Evolutionary conservation across 2,797 vertebrate genomes (phyloP).

Genomic region (Semaprochilodus insignis): DNA sequence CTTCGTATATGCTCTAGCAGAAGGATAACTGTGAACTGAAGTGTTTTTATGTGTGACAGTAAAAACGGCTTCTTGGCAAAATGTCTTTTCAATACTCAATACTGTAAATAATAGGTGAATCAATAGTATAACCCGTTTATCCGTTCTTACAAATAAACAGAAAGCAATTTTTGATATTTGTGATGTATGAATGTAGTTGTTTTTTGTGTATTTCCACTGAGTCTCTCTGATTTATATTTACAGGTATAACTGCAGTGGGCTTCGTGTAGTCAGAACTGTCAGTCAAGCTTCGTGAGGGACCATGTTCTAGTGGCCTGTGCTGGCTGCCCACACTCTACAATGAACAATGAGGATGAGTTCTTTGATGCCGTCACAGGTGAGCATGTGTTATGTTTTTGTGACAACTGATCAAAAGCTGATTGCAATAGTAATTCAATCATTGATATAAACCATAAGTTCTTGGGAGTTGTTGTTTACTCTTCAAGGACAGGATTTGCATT

Average conservation of each 20-base stretch:
- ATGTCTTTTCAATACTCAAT: too few relatives aligned
- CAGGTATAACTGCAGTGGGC: constrained; percentile 40
- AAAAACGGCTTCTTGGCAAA: too few relatives aligned
- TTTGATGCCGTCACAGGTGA: constrained; percentile 95
- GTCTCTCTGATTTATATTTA: constrained; percentile 10
- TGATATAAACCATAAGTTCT: neutral
- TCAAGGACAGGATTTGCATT: neutral
- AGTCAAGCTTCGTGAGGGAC: constrained; percentile 56
- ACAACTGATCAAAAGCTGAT: neutral
- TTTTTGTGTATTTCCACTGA: neutral
- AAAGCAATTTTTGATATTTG: neutral
- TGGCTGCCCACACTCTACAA: constrained; percentile 74
- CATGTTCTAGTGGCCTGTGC: constrained; percentile 76
- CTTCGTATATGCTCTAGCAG: too few relatives aligned
- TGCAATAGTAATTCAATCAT: neutral
- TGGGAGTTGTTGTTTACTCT: neutral
- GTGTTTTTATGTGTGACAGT: too few relatives aligned
- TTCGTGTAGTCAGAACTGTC: constrained; percentile 55
- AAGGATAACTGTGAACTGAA: too few relatives aligned
- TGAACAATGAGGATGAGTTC: constrained; percentile 98
- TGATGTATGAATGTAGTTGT: neutral
- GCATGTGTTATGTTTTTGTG: constrained; percentile 45
- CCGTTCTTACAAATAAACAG: too few relatives aligned
- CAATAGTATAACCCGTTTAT: too few relatives aligned
- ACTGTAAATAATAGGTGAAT: too few relatives aligned